phyloP scores from a whole-genome alignment of 2,113 vertebrate genomes.

The Lepidothrix coronata region DNA sequence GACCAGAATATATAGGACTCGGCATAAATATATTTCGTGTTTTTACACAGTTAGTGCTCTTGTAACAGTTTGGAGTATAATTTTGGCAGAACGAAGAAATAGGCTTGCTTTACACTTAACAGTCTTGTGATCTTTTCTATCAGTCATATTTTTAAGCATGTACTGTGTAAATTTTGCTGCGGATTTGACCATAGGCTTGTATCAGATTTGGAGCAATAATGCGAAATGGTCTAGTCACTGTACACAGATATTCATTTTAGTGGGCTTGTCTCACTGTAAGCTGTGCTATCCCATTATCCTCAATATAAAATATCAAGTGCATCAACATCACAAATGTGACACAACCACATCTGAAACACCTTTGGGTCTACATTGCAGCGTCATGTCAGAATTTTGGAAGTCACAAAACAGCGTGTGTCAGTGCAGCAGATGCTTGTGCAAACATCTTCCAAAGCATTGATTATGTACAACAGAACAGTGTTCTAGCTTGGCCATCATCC shows the following conservation, averaged over 20 bases:
- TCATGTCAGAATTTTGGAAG: background rate
- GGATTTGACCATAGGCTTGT: background rate
- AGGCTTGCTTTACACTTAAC: background rate
- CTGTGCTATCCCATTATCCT: background rate
- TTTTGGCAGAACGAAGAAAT: background rate
- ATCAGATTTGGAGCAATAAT: background rate
- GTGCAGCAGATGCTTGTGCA: background rate
- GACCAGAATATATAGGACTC: background rate
- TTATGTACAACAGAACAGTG: background rate
- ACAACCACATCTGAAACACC: background rate
- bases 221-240: background rate
- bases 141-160: background rate
- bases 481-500: background rate
- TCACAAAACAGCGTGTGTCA: accelerated
- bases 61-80: background rate
- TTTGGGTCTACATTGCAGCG: background rate
- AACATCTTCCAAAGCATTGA: background rate
- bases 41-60: background rate
- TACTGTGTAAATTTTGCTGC: background rate
- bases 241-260: background rate
- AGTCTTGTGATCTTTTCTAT: background rate
- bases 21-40: background rate
- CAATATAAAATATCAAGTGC: accelerated
- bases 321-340: accelerated
- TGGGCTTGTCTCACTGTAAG: background rate